These are phyloP conservation scores for Anseranas semipalmata DNA, from an alignment of 2,113 vertebrate genomes.

Conservation along the genomic window DNA sequence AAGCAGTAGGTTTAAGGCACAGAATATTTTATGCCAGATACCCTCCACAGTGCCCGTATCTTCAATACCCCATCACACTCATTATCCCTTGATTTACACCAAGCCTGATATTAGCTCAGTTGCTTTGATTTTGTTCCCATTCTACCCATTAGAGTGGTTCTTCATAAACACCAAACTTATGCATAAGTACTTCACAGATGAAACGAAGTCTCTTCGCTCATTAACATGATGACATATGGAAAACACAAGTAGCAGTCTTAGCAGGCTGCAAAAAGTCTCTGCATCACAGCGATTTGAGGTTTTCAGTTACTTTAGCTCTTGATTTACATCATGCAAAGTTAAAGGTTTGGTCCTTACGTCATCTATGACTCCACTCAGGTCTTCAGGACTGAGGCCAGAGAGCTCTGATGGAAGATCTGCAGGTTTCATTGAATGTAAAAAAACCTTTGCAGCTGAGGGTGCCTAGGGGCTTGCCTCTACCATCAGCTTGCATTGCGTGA, in stretches of 20 bases:
- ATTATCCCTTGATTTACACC: not conserved
- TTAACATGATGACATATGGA: not conserved
- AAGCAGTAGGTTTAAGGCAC: not conserved
- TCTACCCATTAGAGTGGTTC: not conserved
- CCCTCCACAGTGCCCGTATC: fast-evolving
- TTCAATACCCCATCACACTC: not conserved
- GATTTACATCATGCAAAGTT: not conserved
- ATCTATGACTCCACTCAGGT: not conserved
- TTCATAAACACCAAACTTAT: not conserved
- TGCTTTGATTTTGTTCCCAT: not conserved
- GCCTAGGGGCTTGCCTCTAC: not conserved
- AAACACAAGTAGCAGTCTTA: not conserved
- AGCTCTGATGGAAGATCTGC: not conserved
- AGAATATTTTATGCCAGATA: not conserved
- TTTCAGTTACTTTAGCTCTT: not conserved
- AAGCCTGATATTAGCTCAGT: not conserved
- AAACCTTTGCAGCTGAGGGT: not conserved
- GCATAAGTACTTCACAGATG: not conserved
- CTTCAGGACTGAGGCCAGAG: not conserved
- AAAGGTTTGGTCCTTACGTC: not conserved
- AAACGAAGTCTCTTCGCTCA: not conserved
- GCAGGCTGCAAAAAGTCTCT: not conserved
- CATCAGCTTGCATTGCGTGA: not conserved
- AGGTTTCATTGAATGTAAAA: not conserved
- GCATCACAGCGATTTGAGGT: not conserved